Percentiles rank a stretch among this genome's conserved stretches.
phyloP scores from a whole-genome alignment of 2,113 vertebrate species.

The Turdus rufiventris region DNA sequence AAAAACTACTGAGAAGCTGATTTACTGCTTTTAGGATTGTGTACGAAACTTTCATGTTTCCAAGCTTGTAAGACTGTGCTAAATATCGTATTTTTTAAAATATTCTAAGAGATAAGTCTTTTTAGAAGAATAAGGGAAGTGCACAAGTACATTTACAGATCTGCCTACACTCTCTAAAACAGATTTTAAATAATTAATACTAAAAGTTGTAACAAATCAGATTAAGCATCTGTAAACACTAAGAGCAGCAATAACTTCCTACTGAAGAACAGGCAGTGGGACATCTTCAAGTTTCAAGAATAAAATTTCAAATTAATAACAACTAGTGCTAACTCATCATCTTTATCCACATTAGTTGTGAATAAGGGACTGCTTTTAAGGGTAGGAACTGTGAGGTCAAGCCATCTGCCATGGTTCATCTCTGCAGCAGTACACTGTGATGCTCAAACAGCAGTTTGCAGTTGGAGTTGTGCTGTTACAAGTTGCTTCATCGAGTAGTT shows the following conservation, averaged over 20 bases:
- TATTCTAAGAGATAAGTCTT: background rate
- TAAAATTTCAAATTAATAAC: conserved; percentile 40
- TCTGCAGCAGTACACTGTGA: background rate
- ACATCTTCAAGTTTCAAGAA: conserved; percentile 52
- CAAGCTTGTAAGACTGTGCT: background rate
- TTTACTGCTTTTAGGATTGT: background rate
- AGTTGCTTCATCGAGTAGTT: background rate
- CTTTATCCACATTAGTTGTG: background rate
- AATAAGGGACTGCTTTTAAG: background rate
- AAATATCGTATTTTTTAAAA: background rate
- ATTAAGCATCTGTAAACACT: conserved; percentile 33
- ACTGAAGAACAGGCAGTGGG: conserved; percentile 14
- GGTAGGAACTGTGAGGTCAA: background rate
- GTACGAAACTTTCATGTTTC: background rate
- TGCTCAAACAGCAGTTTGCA: background rate
- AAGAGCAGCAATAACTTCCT: conserved; percentile 51
- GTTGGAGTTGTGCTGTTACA: background rate
- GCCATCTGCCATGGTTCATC: background rate
- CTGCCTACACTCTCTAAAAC: background rate
- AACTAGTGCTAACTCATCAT: background rate
- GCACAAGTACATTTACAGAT: background rate
- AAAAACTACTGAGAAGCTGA: background rate
- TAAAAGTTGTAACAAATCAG: background rate
- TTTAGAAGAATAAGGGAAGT: background rate
- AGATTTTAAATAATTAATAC: background rate